phyloP scores from a whole-genome alignment of 1,140 invertebrate genomes.

The Heliconius nattereri region DNA sequence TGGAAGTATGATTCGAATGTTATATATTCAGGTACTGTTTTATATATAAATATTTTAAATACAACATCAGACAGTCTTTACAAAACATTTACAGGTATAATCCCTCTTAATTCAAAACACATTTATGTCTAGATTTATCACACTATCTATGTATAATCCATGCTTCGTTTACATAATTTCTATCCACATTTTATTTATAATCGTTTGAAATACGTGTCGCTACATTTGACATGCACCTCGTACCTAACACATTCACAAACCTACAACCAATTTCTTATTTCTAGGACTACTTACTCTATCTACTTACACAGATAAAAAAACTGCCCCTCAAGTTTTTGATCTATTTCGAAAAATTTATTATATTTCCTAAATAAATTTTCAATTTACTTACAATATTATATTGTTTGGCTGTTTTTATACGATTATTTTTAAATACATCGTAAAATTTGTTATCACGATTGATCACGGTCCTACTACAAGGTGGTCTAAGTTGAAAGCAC shows the following conservation, averaged over 20 bases:
- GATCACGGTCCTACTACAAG: not conserved
- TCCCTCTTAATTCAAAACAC: not conserved
- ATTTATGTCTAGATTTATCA: constrained; percentile 19
- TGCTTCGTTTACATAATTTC: constrained; percentile 53
- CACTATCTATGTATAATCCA: constrained; percentile 51
- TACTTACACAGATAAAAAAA: constrained; percentile 56
- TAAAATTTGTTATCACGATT: constrained; percentile 1
- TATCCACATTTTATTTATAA: constrained; percentile 42
- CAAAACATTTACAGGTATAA: not conserved
- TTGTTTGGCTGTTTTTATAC: constrained; percentile 43
- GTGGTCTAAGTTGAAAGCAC: constrained; percentile 44
- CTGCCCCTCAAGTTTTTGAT: constrained; percentile 65
- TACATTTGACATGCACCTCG: constrained; percentile 66
- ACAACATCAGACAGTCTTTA: not conserved
- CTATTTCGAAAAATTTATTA: constrained; percentile 30
- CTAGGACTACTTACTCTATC: constrained; percentile 60
- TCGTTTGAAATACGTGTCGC: constrained; percentile 39
- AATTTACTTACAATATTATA: constrained; percentile 14
- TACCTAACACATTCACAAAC: constrained; percentile 67
- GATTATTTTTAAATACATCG: constrained; percentile 16
- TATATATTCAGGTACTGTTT: not conserved
- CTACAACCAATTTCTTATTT: constrained; percentile 49
- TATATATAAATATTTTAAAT: not conserved
- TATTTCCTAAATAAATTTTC: constrained; percentile 7
- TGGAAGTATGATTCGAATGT: not conserved